These are phyloP conservation scores for Conus ventricosus DNA, from an alignment of 1,140 invertebrate genomes.

Conservation along the genomic window DNA sequence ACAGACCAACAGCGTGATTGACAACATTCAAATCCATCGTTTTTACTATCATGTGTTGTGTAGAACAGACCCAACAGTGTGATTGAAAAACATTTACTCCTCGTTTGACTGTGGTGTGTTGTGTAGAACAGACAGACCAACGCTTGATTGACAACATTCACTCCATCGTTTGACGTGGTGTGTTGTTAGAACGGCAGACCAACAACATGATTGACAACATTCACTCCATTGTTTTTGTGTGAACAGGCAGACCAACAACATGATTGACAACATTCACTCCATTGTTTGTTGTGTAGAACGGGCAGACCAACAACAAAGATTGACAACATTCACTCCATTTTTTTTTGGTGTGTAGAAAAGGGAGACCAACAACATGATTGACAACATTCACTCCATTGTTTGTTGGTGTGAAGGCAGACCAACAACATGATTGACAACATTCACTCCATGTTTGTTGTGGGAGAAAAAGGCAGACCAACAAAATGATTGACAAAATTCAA, in stretches of 20 bases:
- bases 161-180: slow-evolving; percentile 73
- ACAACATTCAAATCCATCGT: too few species aligned
- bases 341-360: too few species aligned
- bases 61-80: too few species aligned
- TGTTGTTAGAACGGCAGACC: slow-evolving; percentile 73
- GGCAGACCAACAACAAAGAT: slow-evolving; percentile 76
- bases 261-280: slow-evolving; percentile 78
- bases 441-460: too few species aligned
- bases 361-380: too few species aligned
- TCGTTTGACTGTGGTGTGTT: neutral
- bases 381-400: slow-evolving; percentile 77
- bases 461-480: too few species aligned
- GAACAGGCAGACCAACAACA: slow-evolving; percentile 76
- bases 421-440: too few species aligned
- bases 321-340: slow-evolving; percentile 79
- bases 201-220: slow-evolving; percentile 78
- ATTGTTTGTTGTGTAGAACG: slow-evolving; percentile 64
- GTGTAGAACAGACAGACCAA: slow-evolving; percentile 75
- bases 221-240: slow-evolving; percentile 74
- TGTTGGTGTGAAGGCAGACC: too few species aligned
- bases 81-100: too few species aligned
- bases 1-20: too few species aligned
- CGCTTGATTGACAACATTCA: slow-evolving; percentile 79
- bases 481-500: too few species aligned
- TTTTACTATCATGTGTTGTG: too few species aligned